A percentile compares a stretch with the other conserved stretches of the same genome.
These are phyloP conservation scores for Tetragonula clypearis DNA, from an alignment of 1,140 invertebrate species.

Conservation along the genomic window DNA sequence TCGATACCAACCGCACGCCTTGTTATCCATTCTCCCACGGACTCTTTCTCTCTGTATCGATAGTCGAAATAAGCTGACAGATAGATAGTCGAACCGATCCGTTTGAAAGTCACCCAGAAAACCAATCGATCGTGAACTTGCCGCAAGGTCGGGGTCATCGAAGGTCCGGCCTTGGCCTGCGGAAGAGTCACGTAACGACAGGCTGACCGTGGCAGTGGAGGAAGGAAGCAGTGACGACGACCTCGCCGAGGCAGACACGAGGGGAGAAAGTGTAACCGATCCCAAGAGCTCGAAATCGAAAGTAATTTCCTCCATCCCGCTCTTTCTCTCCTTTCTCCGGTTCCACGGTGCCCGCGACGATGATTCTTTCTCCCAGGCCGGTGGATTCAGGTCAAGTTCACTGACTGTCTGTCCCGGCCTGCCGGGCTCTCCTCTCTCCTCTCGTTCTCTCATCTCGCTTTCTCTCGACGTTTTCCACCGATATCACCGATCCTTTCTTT, in stretches of 20 bases:
- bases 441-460: constrained; percentile 49
- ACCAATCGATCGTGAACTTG: constrained; percentile 40
- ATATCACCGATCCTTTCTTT: neutral
- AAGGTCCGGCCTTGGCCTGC: constrained; percentile 44
- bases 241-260: constrained; percentile 42
- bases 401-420: constrained; percentile 58
- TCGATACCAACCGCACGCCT: no score
- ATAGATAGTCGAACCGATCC: neutral
- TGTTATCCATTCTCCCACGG: neutral
- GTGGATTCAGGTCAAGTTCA: constrained; percentile 75
- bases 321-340: constrained; percentile 70
- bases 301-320: constrained; percentile 69
- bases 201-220: constrained; percentile 36
- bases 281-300: constrained; percentile 68
- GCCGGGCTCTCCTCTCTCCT: constrained; percentile 57
- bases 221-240: constrained; percentile 48
- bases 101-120: constrained; percentile 25
- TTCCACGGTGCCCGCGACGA: constrained; percentile 63
- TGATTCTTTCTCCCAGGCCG: constrained; percentile 72
- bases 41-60: neutral
- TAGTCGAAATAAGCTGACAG: neutral
- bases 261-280: constrained; percentile 67
- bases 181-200: constrained; percentile 51
- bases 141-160: constrained; percentile 32
- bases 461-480: constrained; percentile 38